phyloP scores from a whole-genome alignment of 1,140 invertebrate species.

The Oreohelix idahoensis region DNA sequence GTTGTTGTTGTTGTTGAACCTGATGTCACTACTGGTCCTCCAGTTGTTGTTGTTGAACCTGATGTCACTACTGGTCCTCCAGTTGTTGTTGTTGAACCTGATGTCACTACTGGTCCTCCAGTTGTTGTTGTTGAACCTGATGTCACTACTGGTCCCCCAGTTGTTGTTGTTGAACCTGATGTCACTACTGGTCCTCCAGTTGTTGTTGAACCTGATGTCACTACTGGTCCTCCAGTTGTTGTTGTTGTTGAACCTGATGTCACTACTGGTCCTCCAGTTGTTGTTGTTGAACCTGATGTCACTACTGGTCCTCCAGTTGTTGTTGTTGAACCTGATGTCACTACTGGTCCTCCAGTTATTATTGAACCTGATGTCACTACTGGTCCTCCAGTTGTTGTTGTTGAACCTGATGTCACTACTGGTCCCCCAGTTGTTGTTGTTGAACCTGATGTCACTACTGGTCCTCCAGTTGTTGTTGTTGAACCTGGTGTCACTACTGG shows the following conservation, averaged over 20 bases:
- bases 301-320: background rate
- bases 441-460: conserved; percentile 7
- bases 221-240: conserved; percentile 15
- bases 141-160: conserved; percentile 7
- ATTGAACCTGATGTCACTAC: background rate
- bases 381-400: background rate
- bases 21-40: background rate
- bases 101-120: background rate
- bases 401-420: conserved; percentile 12
- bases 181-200: conserved; percentile 20
- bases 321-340: background rate
- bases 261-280: background rate
- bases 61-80: conserved; percentile 12
- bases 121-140: conserved; percentile 19
- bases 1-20: conserved; percentile 4
- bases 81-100: conserved; percentile 12
- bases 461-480: background rate
- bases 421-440: background rate
- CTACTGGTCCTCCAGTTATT: background rate
- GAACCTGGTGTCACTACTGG: conserved; percentile 20
- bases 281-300: background rate
- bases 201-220: conserved; percentile 20
- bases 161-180: conserved; percentile 15
- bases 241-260: conserved; percentile 20
- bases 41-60: conserved; percentile 4